Base-by-base conservation (phyloP, 2,113 vertebrate genomes). In the Apus apus region DNA sequence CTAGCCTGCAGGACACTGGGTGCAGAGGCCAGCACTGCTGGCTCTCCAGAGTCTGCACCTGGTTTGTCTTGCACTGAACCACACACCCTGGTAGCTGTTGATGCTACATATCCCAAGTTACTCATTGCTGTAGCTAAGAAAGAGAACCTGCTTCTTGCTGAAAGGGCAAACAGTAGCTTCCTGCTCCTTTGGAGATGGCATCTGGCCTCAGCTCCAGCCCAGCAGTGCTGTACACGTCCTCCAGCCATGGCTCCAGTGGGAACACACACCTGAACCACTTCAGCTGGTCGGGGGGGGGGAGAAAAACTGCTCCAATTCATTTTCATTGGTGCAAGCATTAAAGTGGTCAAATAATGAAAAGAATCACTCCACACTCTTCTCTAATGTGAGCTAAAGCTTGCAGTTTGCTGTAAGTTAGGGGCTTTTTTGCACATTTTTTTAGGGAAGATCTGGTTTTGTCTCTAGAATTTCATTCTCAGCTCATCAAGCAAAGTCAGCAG, bases 71-170 rank as follows among this genome's bases (percentile, higher is more conserved):
- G 22, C 19, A 0, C 32, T 2, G 5, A 74, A 20, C 57, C 27
- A 11, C 36, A 8, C 23, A 4, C 21, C 0, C 25, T 10, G n/a
- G 6, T 7, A 27, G 16, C 0, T 53, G 34, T 4, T 23, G 38
- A 2, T 57, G 36, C 5, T 11, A 2, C 15, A 0, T 45, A 12
- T 20, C 57, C 25, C 0, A 3, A 34, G 17, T 22, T 10, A 2
- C 6, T 65, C 12, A 0, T 6, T 81, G 38, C 38, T 40, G 22
- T 36, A 75, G 62, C 61, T 62, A 32, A 45, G 62, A 27, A 57
- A 38, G 22, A 53, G 48, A 12, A 8, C 20, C 12, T 14, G 1
- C 4, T 45, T 38, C 19, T 57, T 15, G 38, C 64, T 57, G 27
- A 15, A 71, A 25, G 34, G 30, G 20, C 1, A 6, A n/a, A 7